Conservation (phyloP, 2,888 invertebrate species). For the Apamea epomidion region DNA sequence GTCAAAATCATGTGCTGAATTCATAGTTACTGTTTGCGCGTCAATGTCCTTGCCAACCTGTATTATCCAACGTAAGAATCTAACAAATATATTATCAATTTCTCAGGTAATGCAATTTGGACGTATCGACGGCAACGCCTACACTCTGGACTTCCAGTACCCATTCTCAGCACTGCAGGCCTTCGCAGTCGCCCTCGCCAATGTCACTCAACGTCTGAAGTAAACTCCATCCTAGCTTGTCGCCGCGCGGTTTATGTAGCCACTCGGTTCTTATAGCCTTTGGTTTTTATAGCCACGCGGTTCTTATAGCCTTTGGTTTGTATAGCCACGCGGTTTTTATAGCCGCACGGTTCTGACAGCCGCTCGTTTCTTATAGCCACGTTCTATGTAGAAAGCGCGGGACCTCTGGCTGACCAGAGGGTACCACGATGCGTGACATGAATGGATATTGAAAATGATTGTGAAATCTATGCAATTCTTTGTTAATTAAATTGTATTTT, state of each 20-base stretch:
- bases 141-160: conserved; percentile 99
- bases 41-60: background rate
- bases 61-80: background rate
- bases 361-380: background rate
- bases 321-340: conserved; percentile 58
- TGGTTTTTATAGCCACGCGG: conserved; percentile 50
- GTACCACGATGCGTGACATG: conserved; percentile 16
- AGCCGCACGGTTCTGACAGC: conserved; percentile 65
- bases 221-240: conserved; percentile 83
- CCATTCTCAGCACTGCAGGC: conserved; percentile 99
- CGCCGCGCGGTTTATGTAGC: conserved; percentile 69
- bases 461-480: background rate
- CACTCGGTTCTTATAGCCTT: conserved; percentile 66
- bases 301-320: conserved; percentile 39
- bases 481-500: conserved; percentile 9
- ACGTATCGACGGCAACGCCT: conserved; percentile 99
- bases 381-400: conserved; percentile 57
- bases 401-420: conserved; percentile 32
- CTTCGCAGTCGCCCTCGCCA: conserved; percentile 99
- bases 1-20: no score
- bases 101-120: conserved; percentile 99
- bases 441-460: conserved; percentile 7
- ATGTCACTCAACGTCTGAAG: conserved; percentile 98
- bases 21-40: no score
- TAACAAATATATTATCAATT: conserved; percentile 54